Base-by-base conservation (phyloP, 2,888 invertebrate genomes). In the Coelogynopora nodosa region DNA sequence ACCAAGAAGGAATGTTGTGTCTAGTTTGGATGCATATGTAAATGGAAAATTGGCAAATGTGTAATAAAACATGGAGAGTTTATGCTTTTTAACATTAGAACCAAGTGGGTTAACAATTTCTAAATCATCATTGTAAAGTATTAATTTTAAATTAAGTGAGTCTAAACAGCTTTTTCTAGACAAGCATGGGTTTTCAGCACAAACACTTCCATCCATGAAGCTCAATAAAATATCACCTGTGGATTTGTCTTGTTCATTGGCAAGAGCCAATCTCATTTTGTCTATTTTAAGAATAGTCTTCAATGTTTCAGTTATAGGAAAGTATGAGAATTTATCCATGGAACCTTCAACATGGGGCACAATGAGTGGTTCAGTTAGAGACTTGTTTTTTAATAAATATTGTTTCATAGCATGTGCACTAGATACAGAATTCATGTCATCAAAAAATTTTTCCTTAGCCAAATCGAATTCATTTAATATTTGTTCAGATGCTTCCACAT, bases 51-150 rank as follows among this genome's bases (percentile, higher is more conserved):
- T 87, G 18, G 26, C 30, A 5, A 87, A n/a, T 10, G 86, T 67
- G 28, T 28, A 87, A 86, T 87, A 86, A 27, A 87, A 83, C 87
- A 87, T 87, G 26, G 86, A 30, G 13, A 87, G 28, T 49, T 87
- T 87, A 30, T 87, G 87, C 84, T 88, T 87, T 31, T 86, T 87
- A 27, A 31, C 84, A 30, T 88, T 84, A 30, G 87, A 30, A 49
- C 88, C 88, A 13, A 88, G 80, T 26, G 88, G 88, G 30, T 88
- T 88, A 5, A 88, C 86, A 29, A 88, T 84, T 88, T 88, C 87
- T 18, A 88, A 26, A 27, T 88, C 87, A 84, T 88, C 88, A 26
- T 67, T 82, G 80, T 85, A 84, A n/a, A 88, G 81, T 31, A 87
- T 23, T 0, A 87, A 5, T 67, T 87, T 85, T 67, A 88, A 67